Conservation (phyloP, 2,113 vertebrate species). For the Bubo scandiacus region DNA sequence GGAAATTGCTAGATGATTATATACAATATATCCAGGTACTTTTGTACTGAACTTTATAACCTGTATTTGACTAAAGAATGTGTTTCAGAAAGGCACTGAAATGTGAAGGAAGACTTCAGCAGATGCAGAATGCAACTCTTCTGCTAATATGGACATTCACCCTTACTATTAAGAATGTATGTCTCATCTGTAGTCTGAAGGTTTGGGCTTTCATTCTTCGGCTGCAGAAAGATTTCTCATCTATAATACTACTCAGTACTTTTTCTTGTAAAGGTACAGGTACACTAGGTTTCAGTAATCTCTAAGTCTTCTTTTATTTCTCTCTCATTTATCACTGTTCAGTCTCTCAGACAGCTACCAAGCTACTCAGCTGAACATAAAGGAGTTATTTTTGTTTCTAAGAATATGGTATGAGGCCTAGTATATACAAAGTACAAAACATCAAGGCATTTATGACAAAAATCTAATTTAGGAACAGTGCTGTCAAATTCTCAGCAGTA, state of each 20-base stretch:
- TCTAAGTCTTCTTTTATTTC: neutral
- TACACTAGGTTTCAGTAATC: neutral
- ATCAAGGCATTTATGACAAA: slow-evolving; percentile 5
- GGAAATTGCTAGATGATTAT: neutral
- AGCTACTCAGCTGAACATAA: neutral
- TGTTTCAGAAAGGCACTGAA: neutral
- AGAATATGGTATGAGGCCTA: neutral
- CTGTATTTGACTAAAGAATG: neutral
- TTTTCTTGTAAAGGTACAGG: neutral
- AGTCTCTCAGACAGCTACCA: neutral
- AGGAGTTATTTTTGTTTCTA: slow-evolving; percentile 12
- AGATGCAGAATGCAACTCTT: neutral
- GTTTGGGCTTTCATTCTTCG: neutral
- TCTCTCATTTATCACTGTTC: neutral
- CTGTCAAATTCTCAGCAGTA: neutral
- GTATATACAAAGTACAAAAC: neutral
- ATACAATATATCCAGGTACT: neutral
- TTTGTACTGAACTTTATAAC: neutral
- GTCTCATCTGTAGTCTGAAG: neutral
- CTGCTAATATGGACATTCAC: neutral
- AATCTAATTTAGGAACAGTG: neutral
- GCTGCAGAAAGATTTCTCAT: neutral
- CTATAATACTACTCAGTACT: neutral
- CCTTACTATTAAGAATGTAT: neutral
- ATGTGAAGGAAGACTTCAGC: neutral